Evolutionary conservation across 2,888 invertebrate genomes (phyloP).

Genomic region (Aspidapion aeneum): DNA sequence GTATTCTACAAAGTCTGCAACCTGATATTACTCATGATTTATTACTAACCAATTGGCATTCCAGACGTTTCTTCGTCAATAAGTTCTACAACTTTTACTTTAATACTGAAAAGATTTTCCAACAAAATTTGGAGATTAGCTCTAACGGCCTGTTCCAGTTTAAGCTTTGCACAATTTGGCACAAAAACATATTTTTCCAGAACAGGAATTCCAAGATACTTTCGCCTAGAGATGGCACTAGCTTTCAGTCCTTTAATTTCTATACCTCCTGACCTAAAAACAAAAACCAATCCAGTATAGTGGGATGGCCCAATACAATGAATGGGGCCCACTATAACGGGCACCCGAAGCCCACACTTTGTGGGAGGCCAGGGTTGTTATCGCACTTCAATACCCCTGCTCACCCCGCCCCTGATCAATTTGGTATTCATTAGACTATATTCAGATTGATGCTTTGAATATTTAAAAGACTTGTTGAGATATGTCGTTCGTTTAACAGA

Average conservation of each 20-base stretch:
- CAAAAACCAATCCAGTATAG: too few species aligned
- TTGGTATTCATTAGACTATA: too few species aligned
- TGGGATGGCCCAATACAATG: too few species aligned
- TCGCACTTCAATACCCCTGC: too few species aligned
- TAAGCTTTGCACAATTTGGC: slow-evolving; percentile 50
- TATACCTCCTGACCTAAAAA: slow-evolving; percentile 66
- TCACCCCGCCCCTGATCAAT: too few species aligned
- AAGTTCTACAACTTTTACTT: slow-evolving; percentile 47
- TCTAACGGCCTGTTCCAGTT: slow-evolving; percentile 49
- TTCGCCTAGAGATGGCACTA: slow-evolving; percentile 65
- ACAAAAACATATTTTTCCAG: slow-evolving; percentile 73
- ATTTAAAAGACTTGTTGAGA: too few species aligned
- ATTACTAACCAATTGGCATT: slow-evolving; percentile 14
- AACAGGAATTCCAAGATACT: slow-evolving; percentile 69
- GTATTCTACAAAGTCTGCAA: background rate
- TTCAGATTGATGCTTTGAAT: too few species aligned
- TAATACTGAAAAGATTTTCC: slow-evolving; percentile 61
- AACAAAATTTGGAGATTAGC: slow-evolving; percentile 65
- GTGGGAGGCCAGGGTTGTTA: too few species aligned
- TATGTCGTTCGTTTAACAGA: too few species aligned
- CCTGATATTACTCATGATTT: background rate
- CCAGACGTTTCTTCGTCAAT: slow-evolving; percentile 21
- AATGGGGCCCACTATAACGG: too few species aligned
- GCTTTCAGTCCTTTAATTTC: slow-evolving; percentile 75
- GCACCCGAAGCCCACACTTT: too few species aligned